Evolutionary conservation across 2,113 vertebrate species (phyloP), one percentile per base, ranked within the genome.

Genomic region (Aptenodytes forsteri): DNA sequence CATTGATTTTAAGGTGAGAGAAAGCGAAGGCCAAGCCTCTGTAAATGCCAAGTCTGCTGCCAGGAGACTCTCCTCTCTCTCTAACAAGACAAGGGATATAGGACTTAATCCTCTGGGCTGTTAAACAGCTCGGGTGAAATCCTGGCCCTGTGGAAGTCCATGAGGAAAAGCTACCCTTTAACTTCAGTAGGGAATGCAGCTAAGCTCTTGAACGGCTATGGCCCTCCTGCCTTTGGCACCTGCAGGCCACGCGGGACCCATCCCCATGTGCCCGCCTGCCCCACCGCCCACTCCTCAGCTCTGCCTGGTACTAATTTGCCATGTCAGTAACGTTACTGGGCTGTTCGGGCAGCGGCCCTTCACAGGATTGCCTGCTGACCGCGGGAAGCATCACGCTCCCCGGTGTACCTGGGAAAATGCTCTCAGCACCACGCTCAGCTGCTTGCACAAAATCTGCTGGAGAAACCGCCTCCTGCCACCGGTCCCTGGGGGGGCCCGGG

Each of bases 191-290:
- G 34, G 64, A 94, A 42, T 13, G 44, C 34, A 83, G 76, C 40
- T 52, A 56, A 93, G 44, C 36, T 69, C 67, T 47, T 18, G 36
- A 30, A 19, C 7, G 26, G 55, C 58, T 55, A 8, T 5, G 9
- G 23, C 49, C 34, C 23, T 56, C 38, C 16, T 50, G 54, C 47
- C 80, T 72, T 66, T 5, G 3, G n/a, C 59, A 55, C 77, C 47
- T 36, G 17, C 49, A 42, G 81, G 29, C 19, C 14, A 17, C 6
- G 7, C 0, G 0, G 71, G 20, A 67, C 58, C 9, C 11, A 3
- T 78, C 46, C 19, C 27, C 8, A 0, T 7, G 17, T 19, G 42
- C 70, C 55, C 6, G 2, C 30, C 65, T 0, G 0, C 11, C 40
- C n/a, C n/a, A 44, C 61, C 9, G 1, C n/a, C 7, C 8, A 3